These are phyloP conservation scores for Lanius collurio DNA, from an alignment of 2,113 vertebrate species.

Conservation along the genomic window DNA sequence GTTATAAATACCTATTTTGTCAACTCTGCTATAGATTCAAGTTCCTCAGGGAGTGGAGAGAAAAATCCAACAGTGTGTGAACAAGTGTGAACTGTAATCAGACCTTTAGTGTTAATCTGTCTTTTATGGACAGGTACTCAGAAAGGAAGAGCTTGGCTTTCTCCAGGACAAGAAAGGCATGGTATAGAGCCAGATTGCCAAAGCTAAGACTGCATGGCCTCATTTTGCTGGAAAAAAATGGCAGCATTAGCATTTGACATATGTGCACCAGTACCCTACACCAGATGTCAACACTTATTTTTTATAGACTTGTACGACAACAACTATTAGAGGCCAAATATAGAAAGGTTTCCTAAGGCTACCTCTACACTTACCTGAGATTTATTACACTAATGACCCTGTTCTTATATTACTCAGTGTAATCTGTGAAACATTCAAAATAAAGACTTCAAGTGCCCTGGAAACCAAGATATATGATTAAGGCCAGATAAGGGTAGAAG, in stretches of 20 bases:
- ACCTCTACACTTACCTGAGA: neutral
- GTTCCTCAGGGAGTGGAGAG: neutral
- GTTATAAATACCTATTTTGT: neutral
- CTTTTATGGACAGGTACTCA: neutral
- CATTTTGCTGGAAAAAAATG: neutral
- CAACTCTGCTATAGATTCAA: neutral
- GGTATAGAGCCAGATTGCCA: neutral
- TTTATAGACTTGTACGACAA: neutral
- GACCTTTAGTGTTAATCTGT: neutral
- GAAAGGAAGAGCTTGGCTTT: neutral
- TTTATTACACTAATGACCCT: neutral
- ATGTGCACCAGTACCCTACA: rapidly evolving
- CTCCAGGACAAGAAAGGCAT: neutral
- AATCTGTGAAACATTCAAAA: neutral
- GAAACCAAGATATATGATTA: neutral
- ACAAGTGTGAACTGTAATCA: neutral
- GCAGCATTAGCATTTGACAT: neutral
- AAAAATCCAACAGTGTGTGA: neutral
- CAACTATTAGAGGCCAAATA: neutral
- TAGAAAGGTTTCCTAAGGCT: neutral
- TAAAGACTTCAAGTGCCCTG: neutral
- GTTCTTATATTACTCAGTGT: neutral
- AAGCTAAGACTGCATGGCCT: neutral
- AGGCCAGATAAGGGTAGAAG: neutral
- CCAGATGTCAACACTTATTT: neutral